phyloP scores from a whole-genome alignment of 2,888 invertebrate species.

The Pasiphila rectangulata region DNA sequence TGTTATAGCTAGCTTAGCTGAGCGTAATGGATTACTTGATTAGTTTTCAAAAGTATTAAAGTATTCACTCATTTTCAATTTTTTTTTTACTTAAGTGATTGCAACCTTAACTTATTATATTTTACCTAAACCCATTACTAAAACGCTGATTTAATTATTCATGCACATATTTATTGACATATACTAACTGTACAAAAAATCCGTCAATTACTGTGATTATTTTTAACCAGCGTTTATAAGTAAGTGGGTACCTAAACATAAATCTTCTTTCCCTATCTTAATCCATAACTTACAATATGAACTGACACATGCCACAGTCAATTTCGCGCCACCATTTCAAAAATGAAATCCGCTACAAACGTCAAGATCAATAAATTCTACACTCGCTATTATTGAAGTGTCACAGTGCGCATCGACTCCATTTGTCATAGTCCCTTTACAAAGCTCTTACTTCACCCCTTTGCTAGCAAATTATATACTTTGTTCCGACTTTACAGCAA shows the following conservation, averaged over 20 bases:
- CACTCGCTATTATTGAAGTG: conserved; percentile 52
- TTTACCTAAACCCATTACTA: no score
- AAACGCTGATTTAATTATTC: no score
- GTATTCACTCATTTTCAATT: no score
- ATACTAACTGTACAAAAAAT: no score
- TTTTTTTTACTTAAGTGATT: no score
- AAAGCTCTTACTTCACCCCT: conserved; percentile 52
- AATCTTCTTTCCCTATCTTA: not conserved
- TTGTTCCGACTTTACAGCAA: conserved; percentile 37
- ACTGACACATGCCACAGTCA: not conserved
- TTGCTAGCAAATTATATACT: conserved; percentile 46
- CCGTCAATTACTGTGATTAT: no score
- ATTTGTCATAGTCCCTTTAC: conserved; percentile 53
- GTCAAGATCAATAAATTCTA: conserved; percentile 41
- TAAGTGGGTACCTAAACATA: not conserved
- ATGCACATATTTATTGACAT: no score
- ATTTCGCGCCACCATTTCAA: conserved; percentile 9
- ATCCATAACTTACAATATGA: conserved; percentile 5
- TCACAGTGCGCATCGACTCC: conserved; percentile 46
- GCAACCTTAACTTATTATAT: no score
- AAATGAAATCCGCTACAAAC: conserved; percentile 23
- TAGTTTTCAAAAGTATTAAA: no score
- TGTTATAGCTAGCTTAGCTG: no score
- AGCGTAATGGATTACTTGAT: no score
- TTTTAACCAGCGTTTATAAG: not conserved